Evolutionary conservation across 2,797 vertebrate species (phyloP), one percentile per base, ranked within the genome.

Genomic region (Phyllotis vaccarum): DNA sequence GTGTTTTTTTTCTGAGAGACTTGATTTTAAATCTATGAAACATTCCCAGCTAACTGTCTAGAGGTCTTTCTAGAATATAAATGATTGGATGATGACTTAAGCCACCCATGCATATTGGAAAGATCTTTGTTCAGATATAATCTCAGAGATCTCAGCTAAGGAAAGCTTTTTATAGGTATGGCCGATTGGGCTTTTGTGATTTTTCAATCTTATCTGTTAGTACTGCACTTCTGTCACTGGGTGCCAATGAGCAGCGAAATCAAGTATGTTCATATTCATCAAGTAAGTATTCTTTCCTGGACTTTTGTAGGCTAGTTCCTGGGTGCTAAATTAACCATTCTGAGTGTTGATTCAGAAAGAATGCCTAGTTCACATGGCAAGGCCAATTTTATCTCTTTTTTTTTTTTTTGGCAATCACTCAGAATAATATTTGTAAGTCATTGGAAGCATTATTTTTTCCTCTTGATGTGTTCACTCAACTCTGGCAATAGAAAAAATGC

Each of bases 401-500:
- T 60, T 0, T 58, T 37, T 40, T 68, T 66, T 54, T 58, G 46
- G 40, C 11, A 56, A 3, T 86, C 27, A 70, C 58, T 72, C 29
- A 64, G 0, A 2, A 54, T 86, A 70, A 0, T 31, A 66, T 24
- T 62, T 76, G 68, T 86, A 96, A 97, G 90, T 89, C 90, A 86
- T 62, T 95, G 86, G 81, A 95, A 96, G 60, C 88, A 46, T 98
- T n/a, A n/a, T n/a, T n/a, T 98, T 96, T 94, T 97, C 93, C 93
- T 89, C 85, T 89, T 97, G 74, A 96, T 97, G 83, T 52, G 94
- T 92, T 97, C 96, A 62, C 92, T 97, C 92, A 93, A n/a, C 9
- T 90, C 91, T 97, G 19, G 58, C 72, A 94, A 92, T 79, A 86
- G 86, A 96, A 88, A 88, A 86, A 96, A 72, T 89, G 60, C 94